Evolutionary conservation across 2,113 vertebrate species (phyloP).

Genomic region (Scopus umbretta): DNA sequence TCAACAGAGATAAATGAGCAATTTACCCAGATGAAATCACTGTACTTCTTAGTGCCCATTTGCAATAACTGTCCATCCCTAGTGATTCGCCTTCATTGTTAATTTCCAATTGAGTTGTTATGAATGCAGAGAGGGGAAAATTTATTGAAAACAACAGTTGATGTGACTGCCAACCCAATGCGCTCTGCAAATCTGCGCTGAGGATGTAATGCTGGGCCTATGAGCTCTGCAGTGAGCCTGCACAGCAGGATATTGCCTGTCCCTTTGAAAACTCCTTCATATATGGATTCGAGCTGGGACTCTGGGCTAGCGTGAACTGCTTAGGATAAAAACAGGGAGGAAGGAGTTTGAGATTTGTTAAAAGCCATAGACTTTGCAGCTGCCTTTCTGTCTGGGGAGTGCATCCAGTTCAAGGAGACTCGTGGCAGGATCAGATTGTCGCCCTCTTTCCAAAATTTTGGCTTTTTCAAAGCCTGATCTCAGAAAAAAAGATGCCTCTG

Average conservation of each 20-base stretch:
- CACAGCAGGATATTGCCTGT: background rate
- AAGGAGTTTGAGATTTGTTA: background rate
- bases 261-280: background rate
- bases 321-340: background rate
- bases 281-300: background rate
- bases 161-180: background rate
- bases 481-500: background rate
- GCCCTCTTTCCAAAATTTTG: background rate
- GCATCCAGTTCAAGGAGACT: background rate
- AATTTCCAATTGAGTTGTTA: background rate
- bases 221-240: background rate
- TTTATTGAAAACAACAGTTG: background rate
- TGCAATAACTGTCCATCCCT: background rate
- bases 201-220: fast-evolving
- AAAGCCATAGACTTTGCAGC: background rate
- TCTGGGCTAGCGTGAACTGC: background rate
- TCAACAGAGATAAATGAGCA: conserved; percentile 14
- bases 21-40: background rate
- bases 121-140: background rate
- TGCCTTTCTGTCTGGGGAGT: background rate
- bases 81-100: background rate
- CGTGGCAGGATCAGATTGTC: background rate
- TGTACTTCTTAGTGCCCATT: background rate
- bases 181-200: background rate
- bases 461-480: background rate